Evolutionary conservation across 2,113 vertebrate species (phyloP), one percentile per base, ranked within the genome.

Genomic region (Poecilia latipinna): DNA sequence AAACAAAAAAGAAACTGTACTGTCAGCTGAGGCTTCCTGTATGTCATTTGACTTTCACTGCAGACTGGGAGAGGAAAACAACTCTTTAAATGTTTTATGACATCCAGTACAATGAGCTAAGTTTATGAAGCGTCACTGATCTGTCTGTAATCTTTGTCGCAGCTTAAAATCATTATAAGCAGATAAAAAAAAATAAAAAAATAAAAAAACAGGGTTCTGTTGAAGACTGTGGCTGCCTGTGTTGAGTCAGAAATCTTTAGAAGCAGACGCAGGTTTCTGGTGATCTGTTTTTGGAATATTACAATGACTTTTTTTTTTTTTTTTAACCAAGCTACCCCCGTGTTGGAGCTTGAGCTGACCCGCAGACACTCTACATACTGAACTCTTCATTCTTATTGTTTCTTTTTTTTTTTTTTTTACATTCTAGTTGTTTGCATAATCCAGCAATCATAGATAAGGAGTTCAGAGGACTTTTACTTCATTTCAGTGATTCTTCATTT

Each of bases 351-450:
- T 2, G 8, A 2, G 22, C 19, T 54, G 13, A 22, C 42, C 48
- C 5, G 4, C 17, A 51, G 48, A 22, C 4, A 51, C 48, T 51
- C 15, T 51, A 4, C 19, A 7, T 5, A 51, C 48, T 51, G 19
- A 51, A 66, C 62, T 70, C 77, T 63, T 71, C 68, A 82, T 77
- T 82, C 48, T 68, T 78, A 70, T 8, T 31, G 37, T 78, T 86
- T 83, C 63, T 72, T 88, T 28, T 1, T 28, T 1, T 28, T 28
- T 28, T 28, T 28, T 83, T 61, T 72, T 77, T 66, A 75, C 80
- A 81, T 54, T 60, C 79, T 66, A 11, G 0, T 68, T 51, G 72
- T 84, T 75, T 75, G 71, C 69, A 79, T 82, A 79, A 84, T 79
- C 65, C 77, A 71, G 74, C 61, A 79, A 72, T 22, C 13, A 72